Evolutionary conservation across 1,140 invertebrate species (phyloP).

Genomic region (Acyrthosiphon pisum): DNA sequence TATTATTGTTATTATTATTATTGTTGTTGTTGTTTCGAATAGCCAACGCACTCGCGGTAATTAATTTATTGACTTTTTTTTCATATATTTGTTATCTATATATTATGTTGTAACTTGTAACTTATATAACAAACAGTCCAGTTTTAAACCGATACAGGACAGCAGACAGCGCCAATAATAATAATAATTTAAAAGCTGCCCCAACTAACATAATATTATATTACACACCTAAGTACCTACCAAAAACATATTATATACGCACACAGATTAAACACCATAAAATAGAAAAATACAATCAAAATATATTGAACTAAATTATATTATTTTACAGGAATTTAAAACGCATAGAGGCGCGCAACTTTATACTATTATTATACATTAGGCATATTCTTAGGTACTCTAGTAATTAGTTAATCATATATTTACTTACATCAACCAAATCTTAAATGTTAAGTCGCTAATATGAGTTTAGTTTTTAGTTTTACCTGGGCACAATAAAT

Average conservation of each 20-base stretch:
- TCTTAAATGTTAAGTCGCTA: neutral
- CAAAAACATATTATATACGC: neutral
- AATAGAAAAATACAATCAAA: neutral
- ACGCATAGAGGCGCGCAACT: neutral
- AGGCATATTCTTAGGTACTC: too few species aligned
- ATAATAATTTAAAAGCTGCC: neutral
- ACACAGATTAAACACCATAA: neutral
- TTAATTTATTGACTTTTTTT: conserved; percentile 39
- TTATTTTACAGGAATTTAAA: neutral
- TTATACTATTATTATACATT: neutral
- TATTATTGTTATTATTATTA: neutral
- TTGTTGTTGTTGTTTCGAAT: neutral
- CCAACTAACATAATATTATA: neutral
- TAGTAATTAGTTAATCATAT: too few species aligned
- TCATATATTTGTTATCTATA: neutral
- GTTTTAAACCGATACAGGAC: neutral
- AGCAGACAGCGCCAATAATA: neutral
- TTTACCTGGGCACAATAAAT: neutral
- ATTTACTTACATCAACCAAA: neutral
- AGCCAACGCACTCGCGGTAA: neutral
- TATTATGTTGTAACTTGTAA: neutral
- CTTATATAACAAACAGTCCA: neutral
- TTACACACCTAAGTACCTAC: too few species aligned
- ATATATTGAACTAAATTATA: neutral
- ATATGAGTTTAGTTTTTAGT: neutral